A percentile compares a stretch with the other conserved stretches of the same genome.
phyloP scores from a whole-genome alignment of 2,888 invertebrate genomes.

The Melanargia galathea region DNA sequence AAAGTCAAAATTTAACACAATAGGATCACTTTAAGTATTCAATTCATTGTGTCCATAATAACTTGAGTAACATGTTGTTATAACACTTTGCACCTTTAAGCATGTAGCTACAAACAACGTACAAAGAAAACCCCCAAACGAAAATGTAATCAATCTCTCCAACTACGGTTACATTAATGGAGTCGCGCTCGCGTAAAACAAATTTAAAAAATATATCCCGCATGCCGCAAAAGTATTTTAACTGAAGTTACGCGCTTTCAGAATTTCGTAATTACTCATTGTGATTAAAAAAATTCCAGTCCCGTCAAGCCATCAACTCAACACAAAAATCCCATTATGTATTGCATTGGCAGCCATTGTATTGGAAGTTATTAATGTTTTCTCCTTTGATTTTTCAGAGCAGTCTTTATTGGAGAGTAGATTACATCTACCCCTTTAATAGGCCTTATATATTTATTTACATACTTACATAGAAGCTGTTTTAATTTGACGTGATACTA shows the following conservation, averaged over 20 bases:
- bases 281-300: constrained; percentile 36
- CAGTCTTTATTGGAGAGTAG: background rate
- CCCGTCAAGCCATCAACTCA: constrained; percentile 23
- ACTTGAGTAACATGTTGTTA: background rate
- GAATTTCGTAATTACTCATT: constrained; percentile 40
- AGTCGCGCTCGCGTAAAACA: constrained; percentile 19
- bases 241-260: constrained; percentile 27
- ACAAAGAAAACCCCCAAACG: background rate
- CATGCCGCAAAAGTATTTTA: constrained; percentile 29
- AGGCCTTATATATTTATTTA: too few relatives aligned
- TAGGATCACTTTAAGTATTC: too few relatives aligned
- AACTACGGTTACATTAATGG: constrained; percentile 17
- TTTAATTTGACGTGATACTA: too few relatives aligned
- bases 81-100: background rate
- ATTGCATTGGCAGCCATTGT: constrained; percentile 24
- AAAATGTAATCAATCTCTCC: constrained; percentile 11
- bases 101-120: background rate
- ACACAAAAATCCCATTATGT: constrained; percentile 33
- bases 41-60: too few relatives aligned
- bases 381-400: constrained; percentile 12
- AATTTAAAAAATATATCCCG: constrained; percentile 21
- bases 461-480: too few relatives aligned
- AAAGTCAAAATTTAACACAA: too few relatives aligned
- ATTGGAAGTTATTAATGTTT: constrained; percentile 7
- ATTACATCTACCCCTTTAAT: background rate